phyloP scores from a whole-genome alignment of 2,797 vertebrate species.

The Psittacula derbiana region DNA sequence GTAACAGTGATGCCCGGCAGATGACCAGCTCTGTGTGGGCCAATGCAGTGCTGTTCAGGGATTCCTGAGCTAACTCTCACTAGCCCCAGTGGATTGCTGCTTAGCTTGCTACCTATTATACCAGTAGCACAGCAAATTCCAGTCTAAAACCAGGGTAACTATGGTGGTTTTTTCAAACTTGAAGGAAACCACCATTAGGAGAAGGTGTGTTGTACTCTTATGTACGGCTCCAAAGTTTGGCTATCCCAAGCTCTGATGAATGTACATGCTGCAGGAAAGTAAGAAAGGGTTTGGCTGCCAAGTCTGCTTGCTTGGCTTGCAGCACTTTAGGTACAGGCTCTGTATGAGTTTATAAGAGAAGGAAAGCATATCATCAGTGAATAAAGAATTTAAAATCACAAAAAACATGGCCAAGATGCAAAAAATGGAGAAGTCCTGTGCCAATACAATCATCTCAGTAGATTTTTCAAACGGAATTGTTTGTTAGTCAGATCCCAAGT shows the following conservation, averaged over 20 bases:
- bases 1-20: background rate
- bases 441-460: background rate
- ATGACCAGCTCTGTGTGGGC: background rate
- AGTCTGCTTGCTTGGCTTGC: background rate
- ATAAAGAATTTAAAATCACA: slow-evolving; percentile 23
- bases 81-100: background rate
- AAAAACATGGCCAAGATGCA: background rate
- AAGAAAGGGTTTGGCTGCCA: background rate
- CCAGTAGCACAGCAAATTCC: background rate
- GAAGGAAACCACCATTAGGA: background rate
- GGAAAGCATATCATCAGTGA: background rate
- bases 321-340: background rate
- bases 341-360: background rate
- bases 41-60: background rate
- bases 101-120: background rate
- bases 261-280: background rate
- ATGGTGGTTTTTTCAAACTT: background rate
- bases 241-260: background rate
- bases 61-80: background rate
- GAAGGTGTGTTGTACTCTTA: background rate
- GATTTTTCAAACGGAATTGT: background rate
- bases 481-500: background rate
- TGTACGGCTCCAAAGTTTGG: background rate
- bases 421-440: background rate
- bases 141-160: background rate